Percentiles rank a stretch among this genome's conserved stretches.
These are phyloP conservation scores for Plotosus lineatus DNA, from an alignment of 2,113 vertebrate genomes.

Conservation along the genomic window DNA sequence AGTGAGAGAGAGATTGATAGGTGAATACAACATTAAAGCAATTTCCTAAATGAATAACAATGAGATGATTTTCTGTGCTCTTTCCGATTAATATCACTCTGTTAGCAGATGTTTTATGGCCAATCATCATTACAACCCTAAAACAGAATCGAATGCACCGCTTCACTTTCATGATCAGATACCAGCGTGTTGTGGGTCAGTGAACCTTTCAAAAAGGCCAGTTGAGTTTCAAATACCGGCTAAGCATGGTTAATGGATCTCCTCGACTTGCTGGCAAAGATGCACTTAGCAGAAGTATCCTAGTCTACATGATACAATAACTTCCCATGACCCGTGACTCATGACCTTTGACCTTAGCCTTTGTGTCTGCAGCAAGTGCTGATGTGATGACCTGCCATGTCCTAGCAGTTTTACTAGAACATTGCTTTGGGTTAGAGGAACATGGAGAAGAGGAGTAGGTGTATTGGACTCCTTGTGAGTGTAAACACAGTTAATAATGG, in stretches of 20 bases:
- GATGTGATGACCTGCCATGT: background rate
- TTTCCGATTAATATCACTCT: background rate
- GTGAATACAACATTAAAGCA: background rate
- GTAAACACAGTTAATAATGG: background rate
- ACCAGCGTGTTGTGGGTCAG: background rate
- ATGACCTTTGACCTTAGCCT: constrained; percentile 13
- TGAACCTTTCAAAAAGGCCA: background rate
- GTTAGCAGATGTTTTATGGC: background rate
- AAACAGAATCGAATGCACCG: background rate
- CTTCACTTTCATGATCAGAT: background rate
- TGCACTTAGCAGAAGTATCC: background rate
- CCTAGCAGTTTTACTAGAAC: background rate
- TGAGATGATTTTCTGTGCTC: background rate
- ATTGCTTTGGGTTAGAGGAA: background rate
- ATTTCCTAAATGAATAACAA: background rate
- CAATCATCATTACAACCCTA: background rate
- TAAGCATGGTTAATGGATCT: constrained; percentile 30
- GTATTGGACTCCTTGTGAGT: background rate
- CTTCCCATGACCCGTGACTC: background rate
- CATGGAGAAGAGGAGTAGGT: background rate
- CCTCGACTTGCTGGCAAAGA: background rate
- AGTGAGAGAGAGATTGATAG: no score
- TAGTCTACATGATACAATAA: constrained; percentile 7
- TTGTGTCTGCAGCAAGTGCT: background rate
- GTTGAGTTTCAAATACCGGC: background rate